Evolutionary conservation across 2,888 invertebrate genomes (phyloP).

Genomic region (Eudasyphora cyanicolor): DNA sequence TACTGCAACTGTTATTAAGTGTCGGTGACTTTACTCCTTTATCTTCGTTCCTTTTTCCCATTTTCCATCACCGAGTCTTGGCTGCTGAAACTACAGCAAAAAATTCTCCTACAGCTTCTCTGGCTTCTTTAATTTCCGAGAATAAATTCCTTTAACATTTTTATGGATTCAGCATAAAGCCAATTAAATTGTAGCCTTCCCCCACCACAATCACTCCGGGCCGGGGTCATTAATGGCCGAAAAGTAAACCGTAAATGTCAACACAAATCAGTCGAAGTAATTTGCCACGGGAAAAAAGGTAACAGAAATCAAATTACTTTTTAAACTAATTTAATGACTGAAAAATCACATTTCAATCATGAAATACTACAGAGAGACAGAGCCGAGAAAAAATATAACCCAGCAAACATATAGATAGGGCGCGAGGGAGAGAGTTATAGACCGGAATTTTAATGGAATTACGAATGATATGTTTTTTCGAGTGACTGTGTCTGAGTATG

Average conservation of each 20-base stretch:
- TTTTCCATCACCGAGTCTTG: too few relatives aligned
- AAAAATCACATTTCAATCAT: constrained; percentile 6
- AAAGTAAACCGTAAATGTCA: neutral
- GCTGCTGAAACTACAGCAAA: too few relatives aligned
- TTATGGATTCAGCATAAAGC: neutral
- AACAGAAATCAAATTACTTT: neutral
- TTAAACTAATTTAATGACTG: constrained; percentile 15
- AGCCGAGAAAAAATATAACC: neutral
- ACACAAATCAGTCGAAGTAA: constrained; percentile 8
- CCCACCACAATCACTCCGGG: neutral
- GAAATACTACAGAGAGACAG: neutral
- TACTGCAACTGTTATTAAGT: too few relatives aligned
- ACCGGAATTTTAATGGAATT: neutral
- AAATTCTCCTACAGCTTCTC: too few relatives aligned
- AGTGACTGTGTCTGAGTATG: neutral
- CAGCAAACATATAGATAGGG: too few relatives aligned
- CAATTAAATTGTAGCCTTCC: neutral
- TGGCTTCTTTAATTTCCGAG: too few relatives aligned
- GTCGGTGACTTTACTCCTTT: too few relatives aligned
- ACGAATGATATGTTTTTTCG: too few relatives aligned
- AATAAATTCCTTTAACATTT: too few relatives aligned
- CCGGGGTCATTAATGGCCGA: neutral
- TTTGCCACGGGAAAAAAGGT: neutral
- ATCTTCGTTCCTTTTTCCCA: too few relatives aligned
- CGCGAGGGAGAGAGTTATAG: neutral